Evolutionary conservation across 1,140 invertebrate species (phyloP).

Genomic region (Ceratosolen solmsi): DNA sequence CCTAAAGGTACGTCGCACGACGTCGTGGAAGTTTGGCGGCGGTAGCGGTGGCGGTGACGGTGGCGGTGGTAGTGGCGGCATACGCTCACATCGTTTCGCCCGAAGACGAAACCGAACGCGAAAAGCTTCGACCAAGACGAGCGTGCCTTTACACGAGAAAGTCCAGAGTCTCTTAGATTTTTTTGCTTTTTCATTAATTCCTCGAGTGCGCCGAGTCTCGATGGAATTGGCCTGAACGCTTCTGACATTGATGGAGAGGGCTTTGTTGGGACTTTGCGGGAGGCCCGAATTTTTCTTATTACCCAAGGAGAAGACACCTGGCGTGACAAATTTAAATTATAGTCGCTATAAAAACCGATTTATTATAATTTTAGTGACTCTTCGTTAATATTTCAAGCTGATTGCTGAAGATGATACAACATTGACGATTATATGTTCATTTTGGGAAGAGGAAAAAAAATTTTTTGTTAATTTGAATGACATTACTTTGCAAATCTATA

Average conservation of each 20-base stretch:
- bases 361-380: background rate
- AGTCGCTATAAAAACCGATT: background rate
- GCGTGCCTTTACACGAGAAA: background rate
- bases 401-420: too few relatives aligned
- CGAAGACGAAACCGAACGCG: too few relatives aligned
- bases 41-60: too few relatives aligned
- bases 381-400: background rate
- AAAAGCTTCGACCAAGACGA: background rate
- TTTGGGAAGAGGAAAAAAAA: too few relatives aligned
- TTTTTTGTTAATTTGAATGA: too few relatives aligned
- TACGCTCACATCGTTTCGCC: too few relatives aligned
- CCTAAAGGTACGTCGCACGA: too few relatives aligned
- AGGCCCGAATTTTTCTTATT: background rate
- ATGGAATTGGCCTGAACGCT: background rate
- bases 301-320: background rate
- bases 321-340: conserved; percentile 25
- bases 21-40: too few relatives aligned
- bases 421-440: too few relatives aligned
- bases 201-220: background rate
- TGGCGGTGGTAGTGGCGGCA: too few relatives aligned
- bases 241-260: background rate
- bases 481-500: too few relatives aligned
- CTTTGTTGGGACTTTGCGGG: background rate
- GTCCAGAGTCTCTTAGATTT: background rate
- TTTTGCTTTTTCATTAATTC: background rate